Evolutionary conservation across 2,888 invertebrate species (phyloP), one percentile per base, ranked within the genome.

Genomic region (Halictus ligatus): DNA sequence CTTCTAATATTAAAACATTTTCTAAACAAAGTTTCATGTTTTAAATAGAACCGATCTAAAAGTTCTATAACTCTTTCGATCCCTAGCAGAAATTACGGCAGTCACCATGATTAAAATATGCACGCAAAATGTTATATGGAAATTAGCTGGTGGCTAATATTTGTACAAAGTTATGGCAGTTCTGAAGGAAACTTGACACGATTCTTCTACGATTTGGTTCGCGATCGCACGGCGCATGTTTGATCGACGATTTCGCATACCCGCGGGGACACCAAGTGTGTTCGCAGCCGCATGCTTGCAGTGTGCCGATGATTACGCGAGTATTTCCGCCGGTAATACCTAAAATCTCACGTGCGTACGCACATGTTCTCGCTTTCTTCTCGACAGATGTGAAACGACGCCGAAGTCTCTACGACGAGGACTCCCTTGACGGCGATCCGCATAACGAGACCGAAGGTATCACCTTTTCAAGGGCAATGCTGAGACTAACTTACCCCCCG

Each of bases 341-440:
- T 83, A 75, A 89, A 69, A 84, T 90, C 89, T 90, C 89, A 91
- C 88, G 88, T 90, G 91, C 85, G 80, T 85, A 88, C 85, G 91
- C 87, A 91, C 87, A 92, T 90, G 78, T 90, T 90, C 91, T 92
- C 92, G 86, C 92, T 94, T 94, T 92, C 89, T 94, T 94, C 90
- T 94, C 92, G 92, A 90, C 94, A 95, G 95, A 95, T 95, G 92
- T 94, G 92, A 95, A 94, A 93, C 95, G 94, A 91, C 95, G 94
- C 90, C 92, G 91, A 91, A 93, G 92, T 91, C 92, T 94, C 92
- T 95, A 94, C 93, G 94, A 94, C 87, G 95, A 94, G 92, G 95
- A 95, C 92, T 95, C 95, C 90, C 94, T 95, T 90, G 94, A 95
- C 88, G 95, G 94, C 88, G 95, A 94, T 92, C 93, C 93, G 91